Percentiles rank a stretch among this genome's conserved stretches.
These are phyloP conservation scores for Erpetoichthys calabaricus DNA, from an alignment of 2,797 vertebrate species.

Conservation along the genomic window DNA sequence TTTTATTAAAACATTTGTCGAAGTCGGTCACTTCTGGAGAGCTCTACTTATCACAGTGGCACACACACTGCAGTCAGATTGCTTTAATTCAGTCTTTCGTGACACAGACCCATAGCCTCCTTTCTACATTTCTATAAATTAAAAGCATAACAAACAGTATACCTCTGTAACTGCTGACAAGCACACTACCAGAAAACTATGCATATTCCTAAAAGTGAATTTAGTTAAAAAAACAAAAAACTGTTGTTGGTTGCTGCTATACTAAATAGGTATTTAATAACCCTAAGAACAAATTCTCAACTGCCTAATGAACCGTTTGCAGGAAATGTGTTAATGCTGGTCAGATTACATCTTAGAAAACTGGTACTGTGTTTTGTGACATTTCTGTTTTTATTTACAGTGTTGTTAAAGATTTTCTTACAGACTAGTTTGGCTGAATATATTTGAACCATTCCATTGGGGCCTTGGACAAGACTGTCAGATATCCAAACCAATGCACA, in stretches of 20 bases:
- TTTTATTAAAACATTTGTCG: too few species aligned
- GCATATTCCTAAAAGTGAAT: conserved; percentile 27
- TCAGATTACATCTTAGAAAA: conserved; percentile 15
- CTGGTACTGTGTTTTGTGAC: conserved; percentile 9
- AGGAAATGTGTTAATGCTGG: conserved; percentile 2
- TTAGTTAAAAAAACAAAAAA: conserved; percentile 11
- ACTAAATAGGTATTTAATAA: too few species aligned
- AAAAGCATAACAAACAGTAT: conserved; percentile 1
- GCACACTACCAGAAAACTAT: conserved; percentile 43
- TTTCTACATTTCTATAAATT: not conserved
- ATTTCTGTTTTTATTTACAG: conserved; percentile 15
- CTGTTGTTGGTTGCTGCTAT: conserved; percentile 20
- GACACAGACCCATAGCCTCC: too few species aligned
- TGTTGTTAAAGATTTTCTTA: conserved; percentile 4
- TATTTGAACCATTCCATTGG: conserved; percentile 27
- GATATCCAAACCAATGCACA: conserved; percentile 19
- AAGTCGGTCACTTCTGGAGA: too few species aligned
- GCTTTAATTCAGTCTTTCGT: too few species aligned
- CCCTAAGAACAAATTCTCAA: not conserved
- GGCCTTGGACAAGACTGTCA: conserved; percentile 11
- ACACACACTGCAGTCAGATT: too few species aligned
- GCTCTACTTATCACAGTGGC: too few species aligned
- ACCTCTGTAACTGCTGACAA: conserved; percentile 22
- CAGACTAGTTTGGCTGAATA: conserved; percentile 5
- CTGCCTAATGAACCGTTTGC: not conserved